Conservation (phyloP, 2,888 invertebrate genomes). For the Smittia aterrima region DNA sequence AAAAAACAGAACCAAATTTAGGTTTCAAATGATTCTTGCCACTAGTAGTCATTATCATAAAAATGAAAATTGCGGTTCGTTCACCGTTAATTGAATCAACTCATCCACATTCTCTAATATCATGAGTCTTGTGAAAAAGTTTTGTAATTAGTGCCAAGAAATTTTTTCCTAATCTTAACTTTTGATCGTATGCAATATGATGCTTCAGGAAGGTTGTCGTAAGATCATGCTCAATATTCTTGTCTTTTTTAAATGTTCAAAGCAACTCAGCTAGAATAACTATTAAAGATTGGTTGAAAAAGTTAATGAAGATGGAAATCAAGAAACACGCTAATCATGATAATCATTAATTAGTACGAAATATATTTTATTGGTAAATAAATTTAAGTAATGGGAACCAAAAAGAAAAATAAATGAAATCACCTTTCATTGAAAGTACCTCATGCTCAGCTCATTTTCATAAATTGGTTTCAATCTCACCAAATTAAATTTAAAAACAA, state of each 20-base stretch:
- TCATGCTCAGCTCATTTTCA: slow-evolving; percentile 38
- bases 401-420: slow-evolving; percentile 22
- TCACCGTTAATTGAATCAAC: background rate
- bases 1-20: slow-evolving; percentile 22
- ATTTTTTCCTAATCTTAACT: too few relatives aligned
- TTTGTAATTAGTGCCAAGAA: slow-evolving; percentile 6
- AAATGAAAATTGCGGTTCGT: background rate
- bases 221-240: too few relatives aligned
- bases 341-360: background rate
- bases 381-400: background rate
- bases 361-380: background rate
- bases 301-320: background rate
- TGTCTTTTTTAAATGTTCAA: too few relatives aligned
- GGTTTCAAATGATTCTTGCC: background rate
- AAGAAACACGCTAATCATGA: background rate
- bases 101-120: background rate
- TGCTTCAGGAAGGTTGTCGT: too few relatives aligned
- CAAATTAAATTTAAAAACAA: background rate
- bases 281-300: background rate
- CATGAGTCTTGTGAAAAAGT: background rate
- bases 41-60: background rate
- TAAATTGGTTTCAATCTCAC: slow-evolving; percentile 13
- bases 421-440: slow-evolving; percentile 34
- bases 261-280: too few relatives aligned
- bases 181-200: too few relatives aligned